phyloP scores from a whole-genome alignment of 2,888 invertebrate genomes.

The Belgica antarctica region DNA sequence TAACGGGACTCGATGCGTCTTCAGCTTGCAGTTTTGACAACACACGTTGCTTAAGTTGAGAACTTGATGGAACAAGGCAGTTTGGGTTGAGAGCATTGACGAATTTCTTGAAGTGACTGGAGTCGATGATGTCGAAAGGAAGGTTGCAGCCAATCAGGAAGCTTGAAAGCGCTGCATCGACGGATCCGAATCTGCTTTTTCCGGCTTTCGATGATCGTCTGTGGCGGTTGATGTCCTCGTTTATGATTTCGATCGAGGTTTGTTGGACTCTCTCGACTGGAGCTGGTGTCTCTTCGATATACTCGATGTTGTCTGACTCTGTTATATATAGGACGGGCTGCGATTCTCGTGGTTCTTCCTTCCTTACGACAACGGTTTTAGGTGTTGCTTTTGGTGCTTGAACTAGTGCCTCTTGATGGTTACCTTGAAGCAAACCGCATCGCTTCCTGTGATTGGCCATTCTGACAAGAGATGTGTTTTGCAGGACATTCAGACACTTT shows the following conservation, averaged over 20 bases:
- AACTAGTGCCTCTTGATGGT: no score
- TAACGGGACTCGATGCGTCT: not conserved
- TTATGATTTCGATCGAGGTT: not conserved
- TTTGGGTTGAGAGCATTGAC: slow-evolving; percentile 14
- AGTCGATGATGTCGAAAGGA: slow-evolving; percentile 28
- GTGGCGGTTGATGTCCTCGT: slow-evolving; percentile 29
- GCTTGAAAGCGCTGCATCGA: slow-evolving; percentile 19
- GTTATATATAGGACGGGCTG: not conserved
- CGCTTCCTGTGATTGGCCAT: not conserved
- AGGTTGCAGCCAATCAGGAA: slow-evolving; percentile 38
- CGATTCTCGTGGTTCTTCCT: not conserved
- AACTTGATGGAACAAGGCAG: slow-evolving; percentile 21
- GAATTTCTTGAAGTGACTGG: slow-evolving; percentile 28
- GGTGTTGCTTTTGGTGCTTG: not conserved
- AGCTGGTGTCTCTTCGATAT: not conserved
- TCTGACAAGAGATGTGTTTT: slow-evolving; percentile 15
- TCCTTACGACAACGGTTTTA: not conserved
- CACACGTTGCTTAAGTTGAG: not conserved
- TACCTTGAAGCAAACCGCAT: not conserved
- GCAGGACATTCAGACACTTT: slow-evolving; percentile 1
- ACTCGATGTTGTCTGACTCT: not conserved
- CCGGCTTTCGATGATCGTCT: not conserved
- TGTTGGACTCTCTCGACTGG: not conserved
- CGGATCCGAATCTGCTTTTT: not conserved
- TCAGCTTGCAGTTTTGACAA: not conserved